Evolutionary conservation across 2,113 vertebrate species (phyloP), one percentile per base, ranked within the genome.

Genomic region (Bostrychus sinensis): DNA sequence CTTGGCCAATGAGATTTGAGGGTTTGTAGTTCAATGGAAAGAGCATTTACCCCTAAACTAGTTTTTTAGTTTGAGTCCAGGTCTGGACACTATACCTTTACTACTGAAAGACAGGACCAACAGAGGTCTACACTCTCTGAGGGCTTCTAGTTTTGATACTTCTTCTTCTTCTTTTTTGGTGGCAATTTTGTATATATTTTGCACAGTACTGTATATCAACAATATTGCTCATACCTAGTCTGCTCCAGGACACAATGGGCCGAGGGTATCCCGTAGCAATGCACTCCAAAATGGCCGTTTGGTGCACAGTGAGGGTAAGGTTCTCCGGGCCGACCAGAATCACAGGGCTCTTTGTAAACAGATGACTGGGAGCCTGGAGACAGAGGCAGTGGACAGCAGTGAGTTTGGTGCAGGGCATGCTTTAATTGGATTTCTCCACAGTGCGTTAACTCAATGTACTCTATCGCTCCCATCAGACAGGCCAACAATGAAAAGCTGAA

Each of bases 211-310:
- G 8, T 20, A n/a, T 5, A 25, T n/a, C 22, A 25, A 25, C 42
- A 45, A 12, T 7, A 53, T 30, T 26, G 26, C 68, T 56, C 36
- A 16, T 30, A 99, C 97, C 97, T 28, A 99, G 91, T 78, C 97
- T 94, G 89, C 97, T 99, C 97, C 97, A 99, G 71, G 97, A 99
- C 68, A 99, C 97, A 23, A 99, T 99, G 73, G 97, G 97, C n/a
- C 94, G 92, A 7, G 97, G 97, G 79, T 96, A 98, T 75, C 97
- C 97, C 0, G 97, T 99, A n/a, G 97, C 97, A 42, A 99, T 94
- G 56, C 97, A 99, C 84, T 99, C 97, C 82, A 99, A 91, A 81
- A 99, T 95, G 0, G 97, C 97, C 0, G 97, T 99, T 91, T 99
- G 97, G 89, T 99, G 97, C 86, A 99, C 94, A 0, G 96, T 99